Percentiles rank a stretch among this genome's conserved stretches.
Evolutionary conservation across 2,113 vertebrate species (phyloP).

Genomic region (Motacilla alba): DNA sequence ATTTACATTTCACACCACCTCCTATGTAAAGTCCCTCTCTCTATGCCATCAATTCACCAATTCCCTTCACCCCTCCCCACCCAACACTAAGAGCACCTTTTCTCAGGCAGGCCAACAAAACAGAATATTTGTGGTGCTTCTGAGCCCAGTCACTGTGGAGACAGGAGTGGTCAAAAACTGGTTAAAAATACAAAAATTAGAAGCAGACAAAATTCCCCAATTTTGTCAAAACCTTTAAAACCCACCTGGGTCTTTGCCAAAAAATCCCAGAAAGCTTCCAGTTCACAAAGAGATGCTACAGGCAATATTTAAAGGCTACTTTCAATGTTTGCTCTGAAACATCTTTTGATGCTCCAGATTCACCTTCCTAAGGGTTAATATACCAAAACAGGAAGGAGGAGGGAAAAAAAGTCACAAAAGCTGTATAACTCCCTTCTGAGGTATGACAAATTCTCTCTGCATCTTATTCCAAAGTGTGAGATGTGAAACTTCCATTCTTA

Average conservation of each 20-base stretch:
- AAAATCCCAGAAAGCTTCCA: not conserved
- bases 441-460: not conserved
- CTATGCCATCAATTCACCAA: not conserved
- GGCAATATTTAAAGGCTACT: not conserved
- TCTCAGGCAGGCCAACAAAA: not conserved
- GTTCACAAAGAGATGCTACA: not conserved
- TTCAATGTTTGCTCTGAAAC: not conserved
- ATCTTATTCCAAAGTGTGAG: not conserved
- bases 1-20: slow-evolving; percentile 24
- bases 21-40: not conserved
- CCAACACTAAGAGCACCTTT: not conserved
- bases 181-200: not conserved
- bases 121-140: not conserved
- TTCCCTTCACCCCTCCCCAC: not conserved
- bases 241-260: not conserved
- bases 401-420: not conserved
- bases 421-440: not conserved
- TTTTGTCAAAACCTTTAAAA: not conserved
- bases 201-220: not conserved
- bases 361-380: not conserved
- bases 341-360: not conserved
- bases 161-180: not conserved
- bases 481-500: slow-evolving; percentile 11
- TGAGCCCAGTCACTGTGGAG: not conserved
- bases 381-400: not conserved